phyloP scores from a whole-genome alignment of 2,888 invertebrate genomes.

The Oxyscelio sp. region DNA sequence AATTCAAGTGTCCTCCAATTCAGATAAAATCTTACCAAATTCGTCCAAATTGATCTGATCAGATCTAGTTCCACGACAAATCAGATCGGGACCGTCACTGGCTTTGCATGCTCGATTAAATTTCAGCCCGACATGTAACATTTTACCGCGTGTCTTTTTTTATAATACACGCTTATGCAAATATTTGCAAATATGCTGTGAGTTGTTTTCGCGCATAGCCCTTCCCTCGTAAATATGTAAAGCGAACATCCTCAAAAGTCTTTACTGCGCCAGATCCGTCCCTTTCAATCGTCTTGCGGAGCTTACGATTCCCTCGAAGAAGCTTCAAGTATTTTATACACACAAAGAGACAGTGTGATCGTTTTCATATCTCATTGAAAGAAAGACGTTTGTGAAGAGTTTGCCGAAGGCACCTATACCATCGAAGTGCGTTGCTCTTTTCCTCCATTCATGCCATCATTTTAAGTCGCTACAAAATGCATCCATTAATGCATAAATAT shows the following conservation, averaged over 20 bases:
- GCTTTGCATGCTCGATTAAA: too few relatives aligned
- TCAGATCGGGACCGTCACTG: too few relatives aligned
- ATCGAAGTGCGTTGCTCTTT: constrained; percentile 41
- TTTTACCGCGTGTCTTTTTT: too few relatives aligned
- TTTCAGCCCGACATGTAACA: too few relatives aligned
- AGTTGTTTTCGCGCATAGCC: constrained; percentile 5
- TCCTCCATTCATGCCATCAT: constrained; percentile 33
- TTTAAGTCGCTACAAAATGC: constrained; percentile 38
- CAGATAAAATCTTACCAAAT: too few relatives aligned
- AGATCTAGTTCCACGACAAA: too few relatives aligned
- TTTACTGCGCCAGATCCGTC: constrained; percentile 6
- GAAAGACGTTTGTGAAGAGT: constrained; percentile 60
- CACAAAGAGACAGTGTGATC: constrained; percentile 49
- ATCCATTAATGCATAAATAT: constrained; percentile 42
- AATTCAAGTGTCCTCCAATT: too few relatives aligned
- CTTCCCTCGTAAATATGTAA: constrained; percentile 42
- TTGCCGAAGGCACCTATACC: constrained; percentile 42
- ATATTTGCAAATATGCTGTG: constrained; percentile 36
- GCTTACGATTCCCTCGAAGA: constrained; percentile 43
- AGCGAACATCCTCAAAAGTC: constrained; percentile 13
- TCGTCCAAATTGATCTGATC: too few relatives aligned
- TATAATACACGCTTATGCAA: constrained; percentile 14
- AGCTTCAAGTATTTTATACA: constrained; percentile 61
- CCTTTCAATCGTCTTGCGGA: constrained; percentile 41
- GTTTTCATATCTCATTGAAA: constrained; percentile 59